Conservation (phyloP, 2,113 vertebrate genomes). For the Forbesichthys papilliferus region DNA sequence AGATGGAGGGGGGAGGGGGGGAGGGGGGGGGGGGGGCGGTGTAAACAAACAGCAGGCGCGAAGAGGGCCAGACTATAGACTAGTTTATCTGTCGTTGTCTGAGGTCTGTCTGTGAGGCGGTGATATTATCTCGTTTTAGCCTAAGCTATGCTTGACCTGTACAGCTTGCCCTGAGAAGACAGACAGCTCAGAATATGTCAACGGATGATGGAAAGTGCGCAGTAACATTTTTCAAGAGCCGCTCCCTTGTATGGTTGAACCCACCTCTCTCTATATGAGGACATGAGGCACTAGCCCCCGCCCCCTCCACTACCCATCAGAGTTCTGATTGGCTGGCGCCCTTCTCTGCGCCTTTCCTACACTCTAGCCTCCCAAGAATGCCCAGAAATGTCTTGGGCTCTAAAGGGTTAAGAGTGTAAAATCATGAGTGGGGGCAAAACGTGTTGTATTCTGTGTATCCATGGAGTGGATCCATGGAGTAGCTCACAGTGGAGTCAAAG, state of each 20-base stretch:
- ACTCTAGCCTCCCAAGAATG: too few relatives aligned
- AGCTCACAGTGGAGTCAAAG: not conserved
- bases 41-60: conserved; percentile 1
- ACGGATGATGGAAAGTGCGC: not conserved
- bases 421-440: too few relatives aligned
- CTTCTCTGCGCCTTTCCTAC: too few relatives aligned
- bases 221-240: not conserved
- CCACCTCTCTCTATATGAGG: too few relatives aligned
- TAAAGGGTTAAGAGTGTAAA: too few relatives aligned
- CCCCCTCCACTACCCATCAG: too few relatives aligned
- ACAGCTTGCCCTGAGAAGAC: conserved; percentile 10
- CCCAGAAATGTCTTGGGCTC: too few relatives aligned
- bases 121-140: conserved; percentile 19
- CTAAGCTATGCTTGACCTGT: not conserved
- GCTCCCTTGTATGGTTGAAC: too few relatives aligned
- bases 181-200: conserved; percentile 8
- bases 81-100: conserved; percentile 35
- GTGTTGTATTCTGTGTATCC: too few relatives aligned
- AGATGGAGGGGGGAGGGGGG: not conserved
- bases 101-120: conserved; percentile 40
- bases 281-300: too few relatives aligned
- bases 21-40: not conserved
- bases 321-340: too few relatives aligned
- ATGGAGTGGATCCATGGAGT: not conserved
- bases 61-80: not conserved